Conservation (phyloP, 2,113 vertebrate species). For the Neodontobutis hainanensis region DNA sequence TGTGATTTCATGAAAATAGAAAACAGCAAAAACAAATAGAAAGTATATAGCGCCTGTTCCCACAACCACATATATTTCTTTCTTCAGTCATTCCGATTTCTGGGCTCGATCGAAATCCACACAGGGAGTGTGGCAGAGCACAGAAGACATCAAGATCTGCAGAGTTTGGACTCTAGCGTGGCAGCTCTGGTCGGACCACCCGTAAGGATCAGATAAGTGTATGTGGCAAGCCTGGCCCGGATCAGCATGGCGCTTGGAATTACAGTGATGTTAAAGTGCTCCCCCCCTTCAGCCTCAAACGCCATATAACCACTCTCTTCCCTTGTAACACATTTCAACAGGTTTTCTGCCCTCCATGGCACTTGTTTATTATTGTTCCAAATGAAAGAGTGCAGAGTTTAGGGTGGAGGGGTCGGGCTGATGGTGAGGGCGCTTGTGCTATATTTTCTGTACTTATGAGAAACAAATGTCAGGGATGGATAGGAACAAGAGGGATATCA, state of each 20-base stretch:
- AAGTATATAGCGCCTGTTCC: constrained; percentile 24
- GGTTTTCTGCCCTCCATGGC: constrained; percentile 58
- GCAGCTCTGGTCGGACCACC: constrained; percentile 68
- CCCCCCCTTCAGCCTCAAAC: constrained; percentile 5
- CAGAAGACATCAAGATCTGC: constrained; percentile 63
- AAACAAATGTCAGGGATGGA: constrained; percentile 44
- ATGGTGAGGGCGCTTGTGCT: constrained; percentile 19
- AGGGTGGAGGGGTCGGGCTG: constrained; percentile 37
- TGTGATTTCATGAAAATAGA: constrained; percentile 28
- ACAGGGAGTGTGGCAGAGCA: constrained; percentile 24
- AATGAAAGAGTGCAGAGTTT: constrained; percentile 78
- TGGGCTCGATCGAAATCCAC: constrained; percentile 28
- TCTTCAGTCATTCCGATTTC: constrained; percentile 52
- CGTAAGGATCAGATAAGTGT: constrained; percentile 76
- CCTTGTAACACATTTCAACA: constrained; percentile 77
- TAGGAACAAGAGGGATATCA: constrained; percentile 8
- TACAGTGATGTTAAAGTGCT: constrained; percentile 62
- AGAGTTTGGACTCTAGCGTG: constrained; percentile 24
- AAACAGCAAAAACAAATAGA: constrained; percentile 27
- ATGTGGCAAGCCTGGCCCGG: constrained; percentile 72
- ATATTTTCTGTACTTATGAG: constrained; percentile 30
- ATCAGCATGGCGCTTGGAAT: constrained; percentile 76
- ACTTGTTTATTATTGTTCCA: constrained; percentile 80
- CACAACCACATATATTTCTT: constrained; percentile 46
- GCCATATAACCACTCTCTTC: constrained; percentile 66